Evolutionary conservation across 2,113 vertebrate species (phyloP), one percentile per base, ranked within the genome.

Genomic region (Andinoacara biseriatus): DNA sequence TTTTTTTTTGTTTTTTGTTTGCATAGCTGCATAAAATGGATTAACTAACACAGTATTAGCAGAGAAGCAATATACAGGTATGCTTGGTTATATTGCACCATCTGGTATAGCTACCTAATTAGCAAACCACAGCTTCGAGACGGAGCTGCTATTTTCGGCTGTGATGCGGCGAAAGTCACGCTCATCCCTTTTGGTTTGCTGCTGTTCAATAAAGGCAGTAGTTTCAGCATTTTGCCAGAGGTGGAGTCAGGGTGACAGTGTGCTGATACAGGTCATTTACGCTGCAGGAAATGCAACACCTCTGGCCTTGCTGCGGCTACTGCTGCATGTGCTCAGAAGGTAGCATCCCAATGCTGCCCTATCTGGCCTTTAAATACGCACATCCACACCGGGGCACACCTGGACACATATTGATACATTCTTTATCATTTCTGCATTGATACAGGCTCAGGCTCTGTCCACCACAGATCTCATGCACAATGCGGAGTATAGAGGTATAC

Each of bases 221-320:
- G 86, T 87, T 90, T 92, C 87, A 92, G 93, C 91, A 89, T 90
- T 92, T 89, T 81, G 90, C 94, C 84, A 84, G 82, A 89, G 86
- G 87, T 88, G 87, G 87, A 91, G 88, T 90, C 89, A 90, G 90
- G 88, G 90, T 89, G 90, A 93, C 85, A 87, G 83, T 88, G 76
- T 90, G 92, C 92, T 90, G 88, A 93, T 91, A 76, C 85, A 92
- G 91, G 89, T 87, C 89, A 76, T 86, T 38, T 82, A 58, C 31
- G 49, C 74, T 56, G 62, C 56, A 85, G 82, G 93, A 92, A 94
- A 94, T 26, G 82, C 90, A 90, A 95, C 90, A 93, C 93, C 89
- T 29, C 49, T 54, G 76, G 83, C 75, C 77, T 82, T 72, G 29
- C 78, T 38, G 75, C 74, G 58, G 57, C 57, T 78, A 67, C 80